Conservation (phyloP, 2,113 vertebrate genomes). For the Microcebus lehilahytsara region DNA sequence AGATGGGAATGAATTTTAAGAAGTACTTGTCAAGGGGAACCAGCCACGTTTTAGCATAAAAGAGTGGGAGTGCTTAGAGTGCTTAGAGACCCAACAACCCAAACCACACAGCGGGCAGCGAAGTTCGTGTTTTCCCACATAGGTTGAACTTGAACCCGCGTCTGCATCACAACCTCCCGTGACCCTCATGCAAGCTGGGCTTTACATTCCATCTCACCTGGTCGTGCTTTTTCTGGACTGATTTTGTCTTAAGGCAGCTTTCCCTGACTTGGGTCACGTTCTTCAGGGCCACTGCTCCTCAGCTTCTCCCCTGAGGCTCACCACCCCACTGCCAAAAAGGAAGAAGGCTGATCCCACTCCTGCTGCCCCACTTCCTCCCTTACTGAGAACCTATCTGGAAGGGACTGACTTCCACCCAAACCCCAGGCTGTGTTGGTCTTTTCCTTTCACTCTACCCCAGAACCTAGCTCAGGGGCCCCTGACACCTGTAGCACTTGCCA, state of each 20-base stretch:
- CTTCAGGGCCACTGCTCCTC: neutral
- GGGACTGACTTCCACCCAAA: neutral
- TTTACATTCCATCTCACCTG: neutral
- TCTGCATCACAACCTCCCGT: neutral
- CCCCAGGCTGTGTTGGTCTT: neutral
- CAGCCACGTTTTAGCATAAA: neutral
- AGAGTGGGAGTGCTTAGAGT: neutral
- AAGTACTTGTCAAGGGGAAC: constrained; percentile 7
- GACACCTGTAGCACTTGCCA: neutral
- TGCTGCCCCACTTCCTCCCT: neutral
- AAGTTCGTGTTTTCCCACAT: neutral
- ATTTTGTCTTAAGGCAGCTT: neutral
- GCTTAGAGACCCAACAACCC: neutral
- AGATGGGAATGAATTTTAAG: constrained; percentile 36
- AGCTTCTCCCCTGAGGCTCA: neutral
- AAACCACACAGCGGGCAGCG: neutral
- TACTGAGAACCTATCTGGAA: neutral
- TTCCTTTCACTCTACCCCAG: neutral
- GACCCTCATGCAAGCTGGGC: neutral
- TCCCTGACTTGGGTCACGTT: neutral
- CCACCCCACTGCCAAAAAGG: neutral
- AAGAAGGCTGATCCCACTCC: neutral
- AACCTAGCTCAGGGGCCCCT: neutral
- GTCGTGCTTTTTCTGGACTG: neutral
- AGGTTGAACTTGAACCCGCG: neutral